A percentile compares a stretch with the other conserved stretches of the same genome.
Evolutionary conservation across 2,113 vertebrate genomes (phyloP).

Genomic region (Zapornia atra): DNA sequence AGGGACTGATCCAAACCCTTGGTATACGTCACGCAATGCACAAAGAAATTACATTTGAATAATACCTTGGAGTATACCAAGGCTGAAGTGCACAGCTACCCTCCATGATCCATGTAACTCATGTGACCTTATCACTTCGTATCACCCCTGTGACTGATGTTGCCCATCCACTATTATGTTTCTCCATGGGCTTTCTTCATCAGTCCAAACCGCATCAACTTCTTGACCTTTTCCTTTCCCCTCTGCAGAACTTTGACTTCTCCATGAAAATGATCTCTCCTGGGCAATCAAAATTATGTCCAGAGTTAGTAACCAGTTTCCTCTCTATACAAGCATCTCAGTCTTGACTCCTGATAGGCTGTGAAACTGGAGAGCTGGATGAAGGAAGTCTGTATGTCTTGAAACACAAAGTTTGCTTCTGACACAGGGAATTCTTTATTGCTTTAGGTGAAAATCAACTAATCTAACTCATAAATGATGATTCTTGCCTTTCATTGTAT

Average conservation of each 20-base stretch:
- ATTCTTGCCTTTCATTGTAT: not conserved
- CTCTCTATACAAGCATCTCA: not conserved
- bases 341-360: not conserved
- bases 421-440: not conserved
- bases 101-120: not conserved
- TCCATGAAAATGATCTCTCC: not conserved
- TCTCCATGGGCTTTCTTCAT: not conserved
- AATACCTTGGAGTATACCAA: slow-evolving; percentile 11
- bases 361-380: not conserved
- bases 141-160: not conserved
- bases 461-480: not conserved
- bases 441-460: not conserved
- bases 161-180: not conserved
- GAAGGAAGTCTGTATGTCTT: not conserved
- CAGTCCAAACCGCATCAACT: not conserved
- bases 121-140: not conserved
- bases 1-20: not conserved
- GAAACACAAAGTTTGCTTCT: not conserved
- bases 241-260: not conserved
- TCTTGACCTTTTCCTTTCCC: not conserved
- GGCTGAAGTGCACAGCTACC: not conserved
- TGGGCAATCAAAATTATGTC: not conserved
- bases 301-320: not conserved
- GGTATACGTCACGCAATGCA: not conserved
- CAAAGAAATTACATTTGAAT: not conserved